A percentile compares a stretch with the other conserved stretches of the same genome.
Evolutionary conservation across 1,140 invertebrate species (phyloP).

Genomic region (Papilio dardanus): DNA sequence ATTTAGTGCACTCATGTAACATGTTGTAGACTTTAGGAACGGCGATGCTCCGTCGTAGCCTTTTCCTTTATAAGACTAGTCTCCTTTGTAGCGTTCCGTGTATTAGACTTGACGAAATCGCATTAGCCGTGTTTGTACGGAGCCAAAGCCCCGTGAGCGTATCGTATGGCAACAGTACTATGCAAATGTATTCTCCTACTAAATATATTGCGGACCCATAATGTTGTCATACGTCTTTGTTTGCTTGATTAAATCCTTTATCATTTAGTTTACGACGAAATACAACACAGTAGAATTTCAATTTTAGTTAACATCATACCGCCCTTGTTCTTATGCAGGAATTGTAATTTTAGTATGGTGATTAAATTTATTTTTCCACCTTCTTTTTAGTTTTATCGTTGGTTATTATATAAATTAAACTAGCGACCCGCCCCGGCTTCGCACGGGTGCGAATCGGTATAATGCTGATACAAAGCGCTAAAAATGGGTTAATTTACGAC

Average conservation of each 20-base stretch:
- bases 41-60: conserved; percentile 19
- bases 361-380: not conserved
- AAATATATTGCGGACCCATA: conserved; percentile 16
- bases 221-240: conserved; percentile 20
- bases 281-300: not conserved
- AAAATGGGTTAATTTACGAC: no score
- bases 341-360: no score
- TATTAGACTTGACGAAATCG: conserved; percentile 34
- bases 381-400: not conserved
- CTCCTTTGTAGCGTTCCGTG: conserved; percentile 31
- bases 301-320: no score
- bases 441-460: no score
- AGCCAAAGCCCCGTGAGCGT: conserved; percentile 27
- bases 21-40: conserved; percentile 10
- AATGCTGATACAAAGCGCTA: no score
- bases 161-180: conserved; percentile 30
- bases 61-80: conserved; percentile 32
- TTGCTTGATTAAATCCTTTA: conserved; percentile 22
- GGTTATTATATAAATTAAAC: not conserved
- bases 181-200: conserved; percentile 22
- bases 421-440: no score
- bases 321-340: no score
- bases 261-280: not conserved
- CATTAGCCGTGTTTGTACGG: conserved; percentile 33
- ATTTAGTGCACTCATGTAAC: conserved; percentile 21